phyloP scores from a whole-genome alignment of 2,113 vertebrate species.

The Meleagris gallopavo region DNA sequence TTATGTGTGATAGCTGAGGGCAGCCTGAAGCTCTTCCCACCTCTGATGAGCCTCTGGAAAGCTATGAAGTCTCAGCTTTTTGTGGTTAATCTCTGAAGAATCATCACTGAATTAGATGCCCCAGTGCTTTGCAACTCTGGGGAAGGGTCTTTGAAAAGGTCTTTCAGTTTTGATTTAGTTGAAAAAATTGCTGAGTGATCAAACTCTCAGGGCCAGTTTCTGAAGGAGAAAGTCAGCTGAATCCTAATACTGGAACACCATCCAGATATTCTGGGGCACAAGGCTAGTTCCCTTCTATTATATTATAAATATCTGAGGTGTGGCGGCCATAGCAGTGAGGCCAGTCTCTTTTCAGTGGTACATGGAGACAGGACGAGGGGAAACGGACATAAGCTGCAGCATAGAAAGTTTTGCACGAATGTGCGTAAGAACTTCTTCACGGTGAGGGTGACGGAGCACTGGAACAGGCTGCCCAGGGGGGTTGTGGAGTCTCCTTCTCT shows the following conservation, averaged over 20 bases:
- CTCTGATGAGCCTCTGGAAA: rapidly evolving
- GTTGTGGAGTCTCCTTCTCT: too few relatives aligned
- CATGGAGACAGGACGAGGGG: too few relatives aligned
- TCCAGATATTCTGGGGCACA: background rate
- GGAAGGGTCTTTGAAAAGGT: background rate
- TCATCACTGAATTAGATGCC: background rate
- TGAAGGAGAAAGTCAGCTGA: background rate
- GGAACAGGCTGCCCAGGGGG: too few relatives aligned
- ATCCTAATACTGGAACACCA: background rate
- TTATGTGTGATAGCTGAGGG: background rate
- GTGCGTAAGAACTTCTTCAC: too few relatives aligned
- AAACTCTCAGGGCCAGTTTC: background rate
- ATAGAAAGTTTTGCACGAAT: too few relatives aligned
- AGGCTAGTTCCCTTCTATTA: background rate
- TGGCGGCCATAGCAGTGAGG: too few relatives aligned
- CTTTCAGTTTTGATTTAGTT: background rate
- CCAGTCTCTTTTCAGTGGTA: too few relatives aligned
- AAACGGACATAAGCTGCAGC: too few relatives aligned
- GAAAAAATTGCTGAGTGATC: background rate
- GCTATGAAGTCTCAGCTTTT: background rate
- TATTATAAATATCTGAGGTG: too few relatives aligned
- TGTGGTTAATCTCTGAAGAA: background rate
- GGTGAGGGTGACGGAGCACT: too few relatives aligned
- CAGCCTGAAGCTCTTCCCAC: rapidly evolving
- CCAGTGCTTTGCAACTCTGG: background rate